Conservation (phyloP, 2,113 vertebrate species). For the Dinomys branickii region DNA sequence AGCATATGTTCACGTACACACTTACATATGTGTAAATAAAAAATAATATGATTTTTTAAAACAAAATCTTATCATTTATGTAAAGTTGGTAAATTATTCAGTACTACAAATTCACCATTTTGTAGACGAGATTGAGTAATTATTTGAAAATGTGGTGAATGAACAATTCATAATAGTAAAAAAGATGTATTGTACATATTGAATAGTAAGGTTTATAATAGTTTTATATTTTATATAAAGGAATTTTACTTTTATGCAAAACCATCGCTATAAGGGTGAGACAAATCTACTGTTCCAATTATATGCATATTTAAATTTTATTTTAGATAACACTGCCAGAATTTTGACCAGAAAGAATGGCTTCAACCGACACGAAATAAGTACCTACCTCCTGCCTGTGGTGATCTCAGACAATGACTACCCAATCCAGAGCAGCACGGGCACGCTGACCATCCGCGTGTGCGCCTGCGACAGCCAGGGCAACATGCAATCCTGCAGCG, state of each 20-base stretch:
- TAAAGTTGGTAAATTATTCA: not conserved
- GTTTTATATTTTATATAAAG: not conserved
- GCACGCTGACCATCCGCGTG: slow-evolving; percentile 92
- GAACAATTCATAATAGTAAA: not conserved
- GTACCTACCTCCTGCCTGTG: slow-evolving; percentile 93
- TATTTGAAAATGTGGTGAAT: not conserved
- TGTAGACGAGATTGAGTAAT: not conserved
- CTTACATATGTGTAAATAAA: not conserved
- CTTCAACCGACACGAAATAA: slow-evolving; percentile 95
- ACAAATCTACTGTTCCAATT: not conserved
- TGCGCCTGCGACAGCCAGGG: slow-evolving; percentile 93
- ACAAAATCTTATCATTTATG: not conserved
- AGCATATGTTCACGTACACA: not conserved
- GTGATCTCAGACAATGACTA: slow-evolving; percentile 97
- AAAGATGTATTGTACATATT: not conserved
- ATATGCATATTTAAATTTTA: slow-evolving; percentile 17
- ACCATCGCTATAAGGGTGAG: not conserved
- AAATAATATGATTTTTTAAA: not conserved
- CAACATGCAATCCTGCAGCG: slow-evolving; percentile 93
- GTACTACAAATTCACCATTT: not conserved
- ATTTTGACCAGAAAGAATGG: slow-evolving; percentile 95
- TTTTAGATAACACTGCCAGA: slow-evolving; percentile 96
- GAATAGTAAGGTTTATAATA: not conserved
- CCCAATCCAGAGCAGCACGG: slow-evolving; percentile 96
- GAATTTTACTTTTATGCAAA: not conserved